Evolutionary conservation across 2,113 vertebrate species (phyloP), one percentile per base, ranked within the genome.

Genomic region (Lophura nycthemera): DNA sequence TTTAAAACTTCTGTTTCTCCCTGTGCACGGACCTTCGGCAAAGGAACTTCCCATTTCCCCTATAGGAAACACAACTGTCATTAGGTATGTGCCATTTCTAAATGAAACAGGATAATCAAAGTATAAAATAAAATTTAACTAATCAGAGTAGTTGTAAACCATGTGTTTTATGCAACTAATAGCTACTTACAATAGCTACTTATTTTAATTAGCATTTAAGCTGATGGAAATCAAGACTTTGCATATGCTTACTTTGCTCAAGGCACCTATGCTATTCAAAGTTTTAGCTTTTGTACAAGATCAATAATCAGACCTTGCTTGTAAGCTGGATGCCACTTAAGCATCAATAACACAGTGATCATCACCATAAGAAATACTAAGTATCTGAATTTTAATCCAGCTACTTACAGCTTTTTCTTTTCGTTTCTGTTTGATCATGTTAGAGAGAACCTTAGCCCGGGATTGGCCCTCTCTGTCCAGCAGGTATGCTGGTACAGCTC

Each of bases 401-500:
- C 64, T 91, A 98, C 99, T 99, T 98, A 99, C 99, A 59, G 99
- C 99, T 96, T 99, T 99, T 94, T 99, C 99, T 97, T 99, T 99
- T 89, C 99, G 98, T 97, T 99, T 99, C 96, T 99, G 99, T 96
- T 99, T 99, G 97, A 99, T 99, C 99, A 99, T 99, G 95, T 99
- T 99, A 78, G 99, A 99, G 32, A 99, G 98, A 61, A 99, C 99
- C 94, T 99, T 99, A 83, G 99, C 99, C 6, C 98, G 97, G 13
- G 98, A 98, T 89, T 99, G 99, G 27, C 99, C 99, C 81, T 99
- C 99, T 98, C 99, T 98, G 98, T 99, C 99, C 93, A 99, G 96
- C 73, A 99, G 97, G 88, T 99, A 99, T 7, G 99, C 99, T 76
- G 99, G 99, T 10, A 99, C 98, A 24, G 99, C 99, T 93, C 99